Percentiles rank a stretch among this genome's conserved stretches.
Evolutionary conservation across 2,888 invertebrate species (phyloP).

Genomic region (Prostheceraeus crozeri): DNA sequence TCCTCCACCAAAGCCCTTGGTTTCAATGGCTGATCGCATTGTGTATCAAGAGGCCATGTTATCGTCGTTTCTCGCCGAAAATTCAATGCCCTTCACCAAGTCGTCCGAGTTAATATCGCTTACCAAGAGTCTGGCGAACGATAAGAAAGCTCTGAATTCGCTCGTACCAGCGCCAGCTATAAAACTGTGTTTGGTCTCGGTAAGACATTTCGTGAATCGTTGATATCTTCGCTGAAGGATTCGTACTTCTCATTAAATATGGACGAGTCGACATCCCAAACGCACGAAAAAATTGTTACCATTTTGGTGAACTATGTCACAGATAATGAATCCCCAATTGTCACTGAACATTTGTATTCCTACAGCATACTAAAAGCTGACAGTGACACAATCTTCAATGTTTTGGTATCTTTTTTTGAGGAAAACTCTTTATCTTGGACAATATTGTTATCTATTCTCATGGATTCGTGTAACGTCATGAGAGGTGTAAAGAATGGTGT

Average conservation of each 20-base stretch:
- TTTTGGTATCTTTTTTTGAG: conserved; percentile 9
- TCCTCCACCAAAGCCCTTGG: conserved; percentile 28
- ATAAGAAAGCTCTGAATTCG: conserved; percentile 40
- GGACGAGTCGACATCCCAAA: conserved; percentile 2
- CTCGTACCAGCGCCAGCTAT: conserved; percentile 30
- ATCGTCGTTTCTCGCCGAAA: conserved; percentile 36
- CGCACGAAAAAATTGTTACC: neutral
- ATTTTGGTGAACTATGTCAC: conserved; percentile 4
- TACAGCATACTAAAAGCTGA: too few species aligned
- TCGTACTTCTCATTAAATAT: conserved; percentile 31
- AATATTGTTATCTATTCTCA: neutral
- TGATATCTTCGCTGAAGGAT: conserved; percentile 6
- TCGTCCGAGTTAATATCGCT: conserved; percentile 38
- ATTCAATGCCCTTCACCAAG: conserved; percentile 38
- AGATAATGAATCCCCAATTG: neutral
- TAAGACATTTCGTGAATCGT: neutral
- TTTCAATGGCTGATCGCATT: conserved; percentile 38
- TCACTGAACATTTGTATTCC: neutral
- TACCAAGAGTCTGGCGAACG: conserved; percentile 37
- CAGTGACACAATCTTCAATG: neutral
- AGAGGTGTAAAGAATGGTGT: conserved; percentile 22
- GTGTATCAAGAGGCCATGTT: conserved; percentile 37
- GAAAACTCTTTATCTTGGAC: neutral
- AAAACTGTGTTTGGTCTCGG: neutral
- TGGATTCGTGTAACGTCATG: conserved; percentile 24